phyloP scores from a whole-genome alignment of 2,113 vertebrate species.

The Lynx canadensis region DNA sequence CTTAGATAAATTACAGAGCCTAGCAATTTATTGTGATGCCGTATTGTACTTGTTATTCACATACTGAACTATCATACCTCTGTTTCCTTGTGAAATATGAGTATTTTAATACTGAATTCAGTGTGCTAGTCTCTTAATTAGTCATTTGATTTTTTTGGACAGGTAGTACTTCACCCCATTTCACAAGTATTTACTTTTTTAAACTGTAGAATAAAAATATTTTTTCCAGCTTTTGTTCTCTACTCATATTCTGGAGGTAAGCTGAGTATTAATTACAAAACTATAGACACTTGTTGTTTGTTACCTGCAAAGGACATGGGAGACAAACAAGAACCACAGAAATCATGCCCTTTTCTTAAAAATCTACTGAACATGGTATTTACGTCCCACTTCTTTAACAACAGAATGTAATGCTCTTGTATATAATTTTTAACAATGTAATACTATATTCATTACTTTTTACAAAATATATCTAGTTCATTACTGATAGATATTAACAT shows the following conservation, averaged over 20 bases:
- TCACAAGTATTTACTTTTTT: not conserved
- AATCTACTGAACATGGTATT: not conserved
- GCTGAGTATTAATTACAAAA: not conserved
- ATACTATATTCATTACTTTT: not conserved
- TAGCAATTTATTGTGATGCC: not conserved
- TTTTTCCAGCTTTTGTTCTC: slow-evolving; percentile 12
- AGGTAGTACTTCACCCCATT: not conserved
- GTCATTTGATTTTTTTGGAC: not conserved
- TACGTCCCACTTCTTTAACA: not conserved
- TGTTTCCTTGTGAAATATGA: not conserved
- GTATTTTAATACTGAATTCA: slow-evolving; percentile 43
- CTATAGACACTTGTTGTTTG: not conserved
- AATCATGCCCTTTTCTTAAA: not conserved
- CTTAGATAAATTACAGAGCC: not conserved
- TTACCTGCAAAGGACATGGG: not conserved
- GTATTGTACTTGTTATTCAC: not conserved
- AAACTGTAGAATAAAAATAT: not conserved
- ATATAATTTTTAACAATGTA: slow-evolving; percentile 40
- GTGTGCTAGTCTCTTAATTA: not conserved
- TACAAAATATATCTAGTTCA: not conserved
- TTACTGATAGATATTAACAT: not conserved
- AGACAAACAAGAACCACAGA: not conserved
- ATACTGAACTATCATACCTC: not conserved
- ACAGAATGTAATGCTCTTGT: not conserved
- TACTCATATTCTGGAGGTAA: slow-evolving; percentile 21